These are phyloP conservation scores for Eulemur coronatus DNA, from an alignment of 2,797 vertebrate genomes.

Conservation along the genomic window DNA sequence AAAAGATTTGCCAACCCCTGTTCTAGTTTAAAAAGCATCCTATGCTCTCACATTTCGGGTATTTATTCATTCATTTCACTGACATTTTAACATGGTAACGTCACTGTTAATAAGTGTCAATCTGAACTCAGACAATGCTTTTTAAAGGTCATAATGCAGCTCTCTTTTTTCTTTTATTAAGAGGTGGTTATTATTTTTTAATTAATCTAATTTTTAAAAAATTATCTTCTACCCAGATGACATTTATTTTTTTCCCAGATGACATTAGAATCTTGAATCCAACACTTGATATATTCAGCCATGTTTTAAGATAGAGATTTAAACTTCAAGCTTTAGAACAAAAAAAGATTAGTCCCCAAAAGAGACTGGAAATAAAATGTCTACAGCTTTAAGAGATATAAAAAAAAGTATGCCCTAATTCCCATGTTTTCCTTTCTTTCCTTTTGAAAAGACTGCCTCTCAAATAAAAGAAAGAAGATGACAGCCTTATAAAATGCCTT, in stretches of 20 bases:
- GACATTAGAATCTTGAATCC: neutral
- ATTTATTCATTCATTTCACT: neutral
- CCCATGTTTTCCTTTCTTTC: conserved; percentile 7
- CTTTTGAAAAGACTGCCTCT: neutral
- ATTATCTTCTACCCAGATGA: neutral
- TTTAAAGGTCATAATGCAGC: neutral
- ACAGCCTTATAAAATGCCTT: neutral
- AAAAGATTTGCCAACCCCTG: neutral
- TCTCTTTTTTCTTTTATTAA: conserved; percentile 52
- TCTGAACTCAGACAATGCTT: conserved; percentile 6
- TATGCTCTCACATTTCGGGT: neutral
- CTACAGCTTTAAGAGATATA: conserved; percentile 56
- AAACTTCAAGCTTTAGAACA: neutral
- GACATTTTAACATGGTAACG: neutral
- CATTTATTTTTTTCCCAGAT: neutral
- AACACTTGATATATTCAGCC: neutral
- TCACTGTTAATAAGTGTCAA: neutral
- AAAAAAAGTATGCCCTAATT: conserved; percentile 6
- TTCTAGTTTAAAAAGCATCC: neutral
- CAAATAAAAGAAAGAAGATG: conserved; percentile 5
- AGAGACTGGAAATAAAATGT: conserved; percentile 45
- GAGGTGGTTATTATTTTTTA: conserved; percentile 59
- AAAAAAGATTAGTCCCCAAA: conserved; percentile 55
- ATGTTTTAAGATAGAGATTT: neutral
- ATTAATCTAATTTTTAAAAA: conserved; percentile 40